Base-by-base conservation (phyloP, 2,113 vertebrate species). In the Corapipo altera region DNA sequence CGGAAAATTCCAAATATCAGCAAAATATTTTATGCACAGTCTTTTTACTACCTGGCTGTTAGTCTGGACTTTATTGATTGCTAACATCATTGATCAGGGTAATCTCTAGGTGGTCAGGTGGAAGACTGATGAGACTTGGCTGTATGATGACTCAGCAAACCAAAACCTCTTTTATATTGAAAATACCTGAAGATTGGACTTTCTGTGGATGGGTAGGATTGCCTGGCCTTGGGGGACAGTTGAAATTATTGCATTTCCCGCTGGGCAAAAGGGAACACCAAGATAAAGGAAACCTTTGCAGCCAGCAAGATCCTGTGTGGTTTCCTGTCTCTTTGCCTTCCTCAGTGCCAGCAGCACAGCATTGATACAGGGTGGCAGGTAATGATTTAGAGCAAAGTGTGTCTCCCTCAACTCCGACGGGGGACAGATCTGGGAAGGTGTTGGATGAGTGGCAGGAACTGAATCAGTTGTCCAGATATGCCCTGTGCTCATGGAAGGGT, bases 381-480 rank as follows among this genome's bases (percentile, higher is more conserved):
- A 5, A 46, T 28, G 51, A 23, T 33, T 43, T 8, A 46, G 51
- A 54, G 32, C 28, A 70, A 41, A 49, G 22, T 0, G 3, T 35
- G 62, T 11, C 11, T 59, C 17, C 21, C 17, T 67, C 23, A 5
- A 0, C n/a, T 76, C 12, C 1, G 1, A 55, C 1, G 3, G 46
- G 32, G 3, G 10, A 7, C 2, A 35, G 5, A 3, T 32, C 37
- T 48, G 7, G 3, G 37, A 13, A 72, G 70, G 64, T 39, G 70
- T 16, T 37, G 61, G 65, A 2, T 71, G 64, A 76, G 26, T 4
- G 32, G 20, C 6, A 33, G 79, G 73, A 71, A 2, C 43, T 8
- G 19, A n/a, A 55, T 35, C 18, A 7, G 20, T 3, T 71, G 28
- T 51, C 46, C 3, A 7, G 89, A 23, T 46, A 6, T 0, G 0